Evolutionary conservation across 2,797 vertebrate genomes (phyloP), one percentile per base, ranked within the genome.

Genomic region (Argentina silus): DNA sequence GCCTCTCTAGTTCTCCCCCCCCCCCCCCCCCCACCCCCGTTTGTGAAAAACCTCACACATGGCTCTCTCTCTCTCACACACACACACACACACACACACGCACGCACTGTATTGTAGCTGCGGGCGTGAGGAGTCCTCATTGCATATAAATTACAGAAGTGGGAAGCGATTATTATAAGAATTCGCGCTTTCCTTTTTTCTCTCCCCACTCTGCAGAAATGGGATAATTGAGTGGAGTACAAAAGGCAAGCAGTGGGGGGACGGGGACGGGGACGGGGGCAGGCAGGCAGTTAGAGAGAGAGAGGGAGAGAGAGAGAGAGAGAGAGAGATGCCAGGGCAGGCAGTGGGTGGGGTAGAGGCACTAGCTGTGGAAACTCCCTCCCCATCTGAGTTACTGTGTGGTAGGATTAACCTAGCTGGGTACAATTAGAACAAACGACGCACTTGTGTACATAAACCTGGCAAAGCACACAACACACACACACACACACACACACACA

Each of bases 211-310:
- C 89, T 53, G 73, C 78, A 83, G 84, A 88, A 89, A 87, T 89
- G 88, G 81, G 81, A 90, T 96, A 95, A 96, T 95, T 94, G 93
- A 90, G 93, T 89, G 84, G 87, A 93, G 91, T 87, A 91, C 84
- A 92, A 92, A 93, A 92, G 91, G 83, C 57, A 57, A 81, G 90
- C 84, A 86, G 87, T 73, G 78, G 69, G 83, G 74, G 66, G 17
- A 51, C 36, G 3, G 47, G 44, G 21, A 14, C 19, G 3, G 7
- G n/a, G n/a, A n/a, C 15, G 3, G 15, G 53, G n/a, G 15, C 14
- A 64, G 42, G n/a, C 2, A 19, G 62, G 43, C 7, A 19, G 62
- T 1, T 2, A 44, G 7, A 45, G 7, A 45, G 5, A 9, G 43
- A 3, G 0, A 6, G 42, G 77, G 69, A n/a, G 15, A 3, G 36